Conservation (phyloP, 2,888 invertebrate genomes). For the Drosophila mimetica region DNA sequence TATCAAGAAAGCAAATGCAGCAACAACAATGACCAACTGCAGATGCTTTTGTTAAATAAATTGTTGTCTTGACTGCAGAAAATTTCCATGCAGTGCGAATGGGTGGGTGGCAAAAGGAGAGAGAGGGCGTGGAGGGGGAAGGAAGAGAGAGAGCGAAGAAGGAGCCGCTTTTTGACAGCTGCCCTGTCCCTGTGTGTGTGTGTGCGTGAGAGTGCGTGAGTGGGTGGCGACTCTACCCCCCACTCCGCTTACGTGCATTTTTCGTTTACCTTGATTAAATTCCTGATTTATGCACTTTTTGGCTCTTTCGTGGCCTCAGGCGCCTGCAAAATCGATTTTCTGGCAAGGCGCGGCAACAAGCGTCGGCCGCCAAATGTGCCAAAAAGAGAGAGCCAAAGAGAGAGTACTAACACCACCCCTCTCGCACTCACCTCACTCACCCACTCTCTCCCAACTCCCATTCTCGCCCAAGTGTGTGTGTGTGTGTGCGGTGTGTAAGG, state of each 20-base stretch:
- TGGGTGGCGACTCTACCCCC: conserved; percentile 25
- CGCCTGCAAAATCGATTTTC: conserved; percentile 78
- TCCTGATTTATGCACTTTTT: conserved; percentile 61
- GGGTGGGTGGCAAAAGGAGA: conserved; percentile 27
- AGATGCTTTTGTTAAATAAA: conserved; percentile 61
- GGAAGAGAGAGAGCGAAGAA: conserved; percentile 31
- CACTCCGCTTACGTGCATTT: conserved; percentile 24
- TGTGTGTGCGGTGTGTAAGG: conserved; percentile 45
- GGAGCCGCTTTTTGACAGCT: conserved; percentile 52
- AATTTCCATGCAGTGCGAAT: conserved; percentile 33
- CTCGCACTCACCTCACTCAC: conserved; percentile 21
- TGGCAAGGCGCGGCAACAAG: conserved; percentile 75
- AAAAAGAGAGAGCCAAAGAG: conserved; percentile 40
- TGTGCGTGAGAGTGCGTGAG: conserved; percentile 35
- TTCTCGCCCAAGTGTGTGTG: conserved; percentile 23
- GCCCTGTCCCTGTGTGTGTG: conserved; percentile 23
- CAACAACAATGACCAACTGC: conserved; percentile 51
- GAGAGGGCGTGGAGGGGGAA: neutral
- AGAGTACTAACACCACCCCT: conserved; percentile 32
- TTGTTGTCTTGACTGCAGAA: conserved; percentile 53
- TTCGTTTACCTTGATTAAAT: conserved; percentile 52
- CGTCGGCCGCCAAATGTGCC: conserved; percentile 49
- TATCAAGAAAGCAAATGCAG: conserved; percentile 49
- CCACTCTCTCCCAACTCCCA: conserved; percentile 26
- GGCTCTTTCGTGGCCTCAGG: conserved; percentile 21